These are phyloP conservation scores for Phoeniculus purpureus DNA, from an alignment of 2,797 vertebrate species.

Conservation along the genomic window DNA sequence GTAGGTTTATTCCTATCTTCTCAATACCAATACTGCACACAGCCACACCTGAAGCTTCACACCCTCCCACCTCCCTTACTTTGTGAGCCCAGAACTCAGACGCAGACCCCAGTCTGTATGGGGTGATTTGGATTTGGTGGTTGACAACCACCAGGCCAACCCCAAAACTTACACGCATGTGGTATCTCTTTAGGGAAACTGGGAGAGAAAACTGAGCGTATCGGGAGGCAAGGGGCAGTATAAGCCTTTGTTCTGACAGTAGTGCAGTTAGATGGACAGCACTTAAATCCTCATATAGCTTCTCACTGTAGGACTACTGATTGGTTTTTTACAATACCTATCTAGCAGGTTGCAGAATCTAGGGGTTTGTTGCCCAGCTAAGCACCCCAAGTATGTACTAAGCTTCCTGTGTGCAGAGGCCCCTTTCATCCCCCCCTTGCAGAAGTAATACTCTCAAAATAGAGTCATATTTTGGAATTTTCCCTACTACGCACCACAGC, in stretches of 20 bases:
- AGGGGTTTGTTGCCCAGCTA: not conserved
- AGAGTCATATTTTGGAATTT: not conserved
- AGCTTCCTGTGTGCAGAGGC: not conserved
- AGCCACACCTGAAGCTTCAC: not conserved
- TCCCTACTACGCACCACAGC: not conserved
- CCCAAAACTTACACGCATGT: not conserved
- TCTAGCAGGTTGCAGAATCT: not conserved
- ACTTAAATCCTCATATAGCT: not conserved
- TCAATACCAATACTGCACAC: not conserved
- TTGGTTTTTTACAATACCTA: not conserved
- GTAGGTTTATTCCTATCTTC: not conserved
- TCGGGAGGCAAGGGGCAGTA: not conserved
- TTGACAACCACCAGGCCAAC: not conserved
- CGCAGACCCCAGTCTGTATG: not conserved
- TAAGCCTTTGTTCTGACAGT: not conserved
- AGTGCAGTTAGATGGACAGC: not conserved
- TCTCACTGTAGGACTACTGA: not conserved
- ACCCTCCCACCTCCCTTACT: not conserved
- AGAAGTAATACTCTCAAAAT: not conserved
- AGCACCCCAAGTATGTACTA: not conserved
- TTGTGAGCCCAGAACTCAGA: not conserved
- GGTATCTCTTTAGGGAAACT: not conserved
- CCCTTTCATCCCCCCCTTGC: not conserved
- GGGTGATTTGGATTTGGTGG: not conserved
- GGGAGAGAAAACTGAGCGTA: not conserved